These are phyloP conservation scores for Embidobia sp. DNA, from an alignment of 2,888 invertebrate genomes.

Conservation along the genomic window DNA sequence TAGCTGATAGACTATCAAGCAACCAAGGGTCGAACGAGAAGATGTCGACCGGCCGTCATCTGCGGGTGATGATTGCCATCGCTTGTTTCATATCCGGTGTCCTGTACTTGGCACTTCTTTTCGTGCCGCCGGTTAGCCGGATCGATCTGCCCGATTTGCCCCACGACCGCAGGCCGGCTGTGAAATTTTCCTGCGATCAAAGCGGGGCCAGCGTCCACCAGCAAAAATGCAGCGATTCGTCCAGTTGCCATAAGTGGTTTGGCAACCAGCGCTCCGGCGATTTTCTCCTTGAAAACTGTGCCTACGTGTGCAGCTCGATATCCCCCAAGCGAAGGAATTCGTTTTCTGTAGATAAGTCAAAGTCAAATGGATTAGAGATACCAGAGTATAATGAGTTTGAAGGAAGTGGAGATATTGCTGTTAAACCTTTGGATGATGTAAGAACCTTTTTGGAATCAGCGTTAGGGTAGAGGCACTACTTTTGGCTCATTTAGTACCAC, in stretches of 20 bases:
- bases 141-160: constrained; percentile 83
- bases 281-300: constrained; percentile 86
- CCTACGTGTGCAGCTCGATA: constrained; percentile 85
- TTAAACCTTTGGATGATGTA: constrained; percentile 70
- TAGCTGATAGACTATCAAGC: constrained; percentile 88
- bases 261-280: constrained; percentile 84
- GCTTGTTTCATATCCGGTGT: constrained; percentile 87
- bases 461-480: too few species aligned
- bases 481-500: too few species aligned
- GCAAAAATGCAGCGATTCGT: constrained; percentile 87
- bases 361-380: background rate
- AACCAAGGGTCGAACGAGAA: constrained; percentile 79
- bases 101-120: constrained; percentile 86
- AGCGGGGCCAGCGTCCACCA: constrained; percentile 88
- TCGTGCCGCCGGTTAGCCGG: constrained; percentile 86
- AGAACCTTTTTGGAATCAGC: too few species aligned
- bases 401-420: constrained; percentile 76
- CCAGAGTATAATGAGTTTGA: constrained; percentile 64
- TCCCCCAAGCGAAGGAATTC: constrained; percentile 54
- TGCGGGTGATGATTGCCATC: constrained; percentile 87
- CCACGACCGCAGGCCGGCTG: constrained; percentile 84
- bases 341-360: background rate
- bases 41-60: constrained; percentile 84
- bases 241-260: constrained; percentile 87
- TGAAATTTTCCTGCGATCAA: constrained; percentile 88